A percentile compares a stretch with the other conserved stretches of the same genome.
phyloP scores from a whole-genome alignment of 1,140 invertebrate species.

The Triops longicaudatus region DNA sequence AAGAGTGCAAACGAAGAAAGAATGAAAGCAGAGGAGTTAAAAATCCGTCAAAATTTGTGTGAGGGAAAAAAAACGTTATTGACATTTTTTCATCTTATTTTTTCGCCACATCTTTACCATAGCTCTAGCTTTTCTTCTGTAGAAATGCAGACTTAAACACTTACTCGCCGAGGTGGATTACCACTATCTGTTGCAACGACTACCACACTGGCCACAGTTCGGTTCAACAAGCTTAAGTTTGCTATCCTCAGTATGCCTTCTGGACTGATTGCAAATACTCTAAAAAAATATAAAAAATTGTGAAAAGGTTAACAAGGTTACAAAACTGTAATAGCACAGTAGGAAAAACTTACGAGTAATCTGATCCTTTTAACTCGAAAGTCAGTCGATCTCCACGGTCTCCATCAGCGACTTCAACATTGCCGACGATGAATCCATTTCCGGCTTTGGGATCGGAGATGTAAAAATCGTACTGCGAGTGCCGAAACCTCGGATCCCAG shows the following conservation, averaged over 20 bases:
- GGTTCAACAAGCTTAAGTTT: constrained; percentile 43
- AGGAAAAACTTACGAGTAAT: constrained; percentile 49
- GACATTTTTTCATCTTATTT: too few relatives aligned
- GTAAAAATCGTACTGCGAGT: constrained; percentile 76
- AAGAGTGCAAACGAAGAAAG: too few relatives aligned
- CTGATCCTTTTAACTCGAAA: constrained; percentile 58
- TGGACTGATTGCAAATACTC: constrained; percentile 45
- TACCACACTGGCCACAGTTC: constrained; percentile 56
- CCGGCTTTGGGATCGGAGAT: constrained; percentile 41
- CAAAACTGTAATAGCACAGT: constrained; percentile 36
- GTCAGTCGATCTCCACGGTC: constrained; percentile 63
- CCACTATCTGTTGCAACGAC: constrained; percentile 72
- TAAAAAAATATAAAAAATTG: constrained; percentile 29
- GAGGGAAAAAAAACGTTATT: too few relatives aligned
- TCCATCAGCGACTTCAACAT: constrained; percentile 66
- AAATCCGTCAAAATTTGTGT: too few relatives aligned
- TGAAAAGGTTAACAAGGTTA: not conserved
- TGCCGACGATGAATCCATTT: constrained; percentile 46
- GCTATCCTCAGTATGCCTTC: constrained; percentile 44
- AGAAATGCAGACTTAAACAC: constrained; percentile 21
- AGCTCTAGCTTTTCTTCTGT: too few relatives aligned
- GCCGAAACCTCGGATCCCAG: constrained; percentile 75
- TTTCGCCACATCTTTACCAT: too few relatives aligned
- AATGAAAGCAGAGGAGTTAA: too few relatives aligned
- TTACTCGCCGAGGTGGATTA: constrained; percentile 56